phyloP scores from a whole-genome alignment of 2,797 vertebrate genomes.

The Cryptoblepharus egeriae region DNA sequence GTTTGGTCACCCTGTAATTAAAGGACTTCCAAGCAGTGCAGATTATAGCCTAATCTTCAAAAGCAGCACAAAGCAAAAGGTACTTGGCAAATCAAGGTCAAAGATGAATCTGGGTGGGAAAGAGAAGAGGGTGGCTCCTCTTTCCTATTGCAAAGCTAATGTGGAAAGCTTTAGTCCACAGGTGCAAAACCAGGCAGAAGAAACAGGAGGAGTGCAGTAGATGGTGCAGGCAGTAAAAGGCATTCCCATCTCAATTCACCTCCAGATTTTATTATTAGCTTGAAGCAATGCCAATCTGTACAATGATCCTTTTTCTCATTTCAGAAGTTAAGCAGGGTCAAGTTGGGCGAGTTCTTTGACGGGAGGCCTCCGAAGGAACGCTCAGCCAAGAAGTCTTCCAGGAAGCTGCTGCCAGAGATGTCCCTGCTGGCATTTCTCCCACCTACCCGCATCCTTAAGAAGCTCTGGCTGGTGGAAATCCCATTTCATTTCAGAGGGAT shows the following conservation, averaged over 20 bases:
- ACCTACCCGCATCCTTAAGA: background rate
- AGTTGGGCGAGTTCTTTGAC: background rate
- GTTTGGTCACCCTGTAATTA: too few species aligned
- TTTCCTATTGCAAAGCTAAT: background rate
- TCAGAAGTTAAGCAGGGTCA: background rate
- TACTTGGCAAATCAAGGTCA: background rate
- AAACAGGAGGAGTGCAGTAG: background rate
- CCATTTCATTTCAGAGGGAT: background rate
- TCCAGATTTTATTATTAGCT: background rate
- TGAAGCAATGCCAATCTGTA: background rate
- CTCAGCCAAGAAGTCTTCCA: background rate
- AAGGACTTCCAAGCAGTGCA: background rate
- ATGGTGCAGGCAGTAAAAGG: background rate
- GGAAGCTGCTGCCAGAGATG: background rate
- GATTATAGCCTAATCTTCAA: background rate
- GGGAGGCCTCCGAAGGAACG: background rate
- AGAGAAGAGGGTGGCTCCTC: background rate
- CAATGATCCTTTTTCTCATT: slow-evolving; percentile 7
- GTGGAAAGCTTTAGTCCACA: background rate
- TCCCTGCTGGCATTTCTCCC: background rate
- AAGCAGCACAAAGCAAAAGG: background rate
- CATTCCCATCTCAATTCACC: background rate
- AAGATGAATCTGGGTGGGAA: too few species aligned
- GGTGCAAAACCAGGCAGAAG: background rate
- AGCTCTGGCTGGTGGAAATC: background rate